Conservation (phyloP, 2,888 invertebrate species). For the Acanthosepion lycidas region DNA sequence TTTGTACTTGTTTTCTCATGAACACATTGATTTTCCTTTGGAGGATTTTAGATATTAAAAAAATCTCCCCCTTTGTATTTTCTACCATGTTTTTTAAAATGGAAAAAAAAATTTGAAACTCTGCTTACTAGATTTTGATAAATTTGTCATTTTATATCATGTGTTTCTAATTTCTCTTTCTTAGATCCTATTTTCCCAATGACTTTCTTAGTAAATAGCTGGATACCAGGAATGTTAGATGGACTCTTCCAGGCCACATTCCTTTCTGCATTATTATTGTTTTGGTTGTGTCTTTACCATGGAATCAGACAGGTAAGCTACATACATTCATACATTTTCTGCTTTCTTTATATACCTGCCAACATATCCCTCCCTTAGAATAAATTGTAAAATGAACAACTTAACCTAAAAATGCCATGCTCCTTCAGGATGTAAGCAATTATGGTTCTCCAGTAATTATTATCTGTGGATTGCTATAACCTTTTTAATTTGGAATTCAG, state of each 20-base stretch:
- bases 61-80: too few relatives aligned
- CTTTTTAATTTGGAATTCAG: too few relatives aligned
- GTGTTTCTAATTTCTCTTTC: not conserved
- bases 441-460: too few relatives aligned
- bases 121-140: too few relatives aligned
- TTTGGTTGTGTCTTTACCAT: slow-evolving; percentile 97
- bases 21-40: not conserved
- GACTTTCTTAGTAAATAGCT: slow-evolving; percentile 89
- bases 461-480: too few relatives aligned
- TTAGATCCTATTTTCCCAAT: slow-evolving; percentile 95
- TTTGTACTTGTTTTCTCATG: not conserved
- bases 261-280: slow-evolving; percentile 88
- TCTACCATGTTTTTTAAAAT: not conserved
- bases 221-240: slow-evolving; percentile 93
- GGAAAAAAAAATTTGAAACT: not conserved
- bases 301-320: slow-evolving; percentile 87
- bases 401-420: too few relatives aligned
- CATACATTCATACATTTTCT: not conserved
- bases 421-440: too few relatives aligned
- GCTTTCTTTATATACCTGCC: not conserved
- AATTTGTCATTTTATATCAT: too few relatives aligned
- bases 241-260: slow-evolving; percentile 92
- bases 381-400: too few relatives aligned
- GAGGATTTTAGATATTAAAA: not conserved
- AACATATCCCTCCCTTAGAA: too few relatives aligned